Base-by-base conservation (phyloP, 1,140 invertebrate species). In the Drosophila sulfurigaster region DNA sequence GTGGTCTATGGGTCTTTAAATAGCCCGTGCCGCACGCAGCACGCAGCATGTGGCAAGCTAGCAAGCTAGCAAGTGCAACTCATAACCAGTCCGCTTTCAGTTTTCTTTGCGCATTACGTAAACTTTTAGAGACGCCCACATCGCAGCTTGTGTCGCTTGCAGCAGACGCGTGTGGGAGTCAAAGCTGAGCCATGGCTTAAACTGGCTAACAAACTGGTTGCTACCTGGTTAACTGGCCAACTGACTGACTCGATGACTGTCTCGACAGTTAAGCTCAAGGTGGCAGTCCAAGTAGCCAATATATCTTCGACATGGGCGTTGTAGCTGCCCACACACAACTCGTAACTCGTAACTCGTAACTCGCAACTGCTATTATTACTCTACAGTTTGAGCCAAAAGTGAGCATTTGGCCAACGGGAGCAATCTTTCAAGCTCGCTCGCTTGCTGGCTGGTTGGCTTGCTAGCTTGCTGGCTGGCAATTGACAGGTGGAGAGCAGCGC, bases 401-500 rank as follows among this genome's bases (percentile, higher is more conserved):
- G 62, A 65, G 46, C 65, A 52, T 58, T 58, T 67, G 52, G 43
- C 64, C 64, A 67, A 38, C 64, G 30, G 41, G 57, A 48, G 72
- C 81, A 79, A 74, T 80, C 73, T 78, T 66, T 73, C 32, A 77
- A 69, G 46, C 52, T 65, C 45, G 46, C 52, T 65, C 51, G 67
- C 32, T 51, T 56, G 8, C 16, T 25, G 11, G 41, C 41, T 28
- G 1, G n/a, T 5, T 56, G 58, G 11, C 30, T 25, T 1, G 5
- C 6, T 32, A 6, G 32, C 32, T 32, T 32, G 35, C 15, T 46
- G 8, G 5, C 15, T 70, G 67, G 60, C 73, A 58, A 71, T 71
- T 75, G 73, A 71, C 73, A 76, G 63, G 62, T 69, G 66, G 54
- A 65, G 72, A 64, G 65, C 65, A 79, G 71, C 77, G 81, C 81